phyloP scores from a whole-genome alignment of 1,140 invertebrate species.

The Nixonia krombeini region DNA sequence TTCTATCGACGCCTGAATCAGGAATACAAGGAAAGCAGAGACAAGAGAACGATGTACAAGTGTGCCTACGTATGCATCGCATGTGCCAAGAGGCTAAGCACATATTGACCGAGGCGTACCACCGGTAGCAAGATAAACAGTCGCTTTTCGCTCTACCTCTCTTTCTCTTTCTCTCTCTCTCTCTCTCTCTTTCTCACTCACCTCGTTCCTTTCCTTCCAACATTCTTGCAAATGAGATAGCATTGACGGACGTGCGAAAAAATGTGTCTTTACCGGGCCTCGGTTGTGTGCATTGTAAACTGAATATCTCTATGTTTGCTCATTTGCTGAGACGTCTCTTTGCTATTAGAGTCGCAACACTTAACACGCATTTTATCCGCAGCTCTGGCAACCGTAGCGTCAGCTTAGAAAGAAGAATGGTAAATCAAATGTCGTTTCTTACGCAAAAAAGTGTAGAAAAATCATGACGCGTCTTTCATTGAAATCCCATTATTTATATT shows the following conservation, averaged over 20 bases:
- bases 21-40: slow-evolving; percentile 17
- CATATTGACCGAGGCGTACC: slow-evolving; percentile 66
- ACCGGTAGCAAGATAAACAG: slow-evolving; percentile 65
- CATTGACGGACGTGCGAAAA: slow-evolving; percentile 40
- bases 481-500: no score
- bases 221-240: slow-evolving; percentile 17
- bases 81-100: slow-evolving; percentile 62
- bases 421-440: no score
- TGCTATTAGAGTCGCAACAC: no score
- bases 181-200: slow-evolving; percentile 37
- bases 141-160: slow-evolving; percentile 38
- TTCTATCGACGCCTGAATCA: not conserved
- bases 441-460: no score
- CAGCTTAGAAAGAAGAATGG: no score
- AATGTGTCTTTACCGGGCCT: slow-evolving; percentile 27
- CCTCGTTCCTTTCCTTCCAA: slow-evolving; percentile 38
- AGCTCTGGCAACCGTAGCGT: no score
- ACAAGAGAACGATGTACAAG: slow-evolving; percentile 36
- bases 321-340: slow-evolving; percentile 16
- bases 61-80: slow-evolving; percentile 56
- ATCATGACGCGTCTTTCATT: no score
- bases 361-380: no score
- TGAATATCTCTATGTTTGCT: slow-evolving; percentile 13
- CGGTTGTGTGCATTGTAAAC: slow-evolving; percentile 30
- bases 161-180: slow-evolving; percentile 14